Evolutionary conservation across 2,113 vertebrate genomes (phyloP), one percentile per base, ranked within the genome.

Genomic region (Cynoglossus semilaevis): DNA sequence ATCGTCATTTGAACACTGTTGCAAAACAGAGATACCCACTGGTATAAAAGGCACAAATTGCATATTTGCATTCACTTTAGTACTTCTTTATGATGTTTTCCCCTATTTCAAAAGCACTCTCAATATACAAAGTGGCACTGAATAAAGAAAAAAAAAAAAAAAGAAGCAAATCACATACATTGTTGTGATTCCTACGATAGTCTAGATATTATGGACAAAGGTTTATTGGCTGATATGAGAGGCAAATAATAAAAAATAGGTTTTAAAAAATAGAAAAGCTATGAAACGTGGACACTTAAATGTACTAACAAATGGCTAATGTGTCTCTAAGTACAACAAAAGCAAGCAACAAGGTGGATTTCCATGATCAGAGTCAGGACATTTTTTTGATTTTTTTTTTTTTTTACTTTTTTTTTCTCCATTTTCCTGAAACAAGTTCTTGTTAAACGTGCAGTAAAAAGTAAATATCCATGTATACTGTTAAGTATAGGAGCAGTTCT

Each of bases 11-110:
- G 86, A 91, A 87, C 89, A 93, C 88, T 91, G 89, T 93, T 92
- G 22, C 91, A 93, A 89, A 93, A 89, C 90, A 90, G 91, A 93
- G 88, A 91, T 95, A 94, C 94, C 93, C 86, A 91, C 89, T 88
- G 94, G 92, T 97, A 98, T 95, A 98, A 98, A 91, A 99, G 98
- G 97, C 96, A 96, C 98, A 96, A 93, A 92, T 97, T 98, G 96
- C 96, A 97, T 97, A 94, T 94, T 97, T 90, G 95, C 94, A 97
- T 99, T 99, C 94, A 94, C 92, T 91, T 93, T 91, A 92, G 90
- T 77, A 85, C 88, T 83, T 73, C 78, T 55, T 54, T 17, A 16
- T 49, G 11, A 2, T 35, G 9, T 9, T 15, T 50, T 14, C 40
- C 55, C 63, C 50, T 86, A 92, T 89, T 91, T 92, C 88, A 94